A percentile compares a stretch with the other conserved stretches of the same genome.
These are phyloP conservation scores for Drosophila putrida DNA, from an alignment of 2,888 invertebrate genomes.

Conservation along the genomic window DNA sequence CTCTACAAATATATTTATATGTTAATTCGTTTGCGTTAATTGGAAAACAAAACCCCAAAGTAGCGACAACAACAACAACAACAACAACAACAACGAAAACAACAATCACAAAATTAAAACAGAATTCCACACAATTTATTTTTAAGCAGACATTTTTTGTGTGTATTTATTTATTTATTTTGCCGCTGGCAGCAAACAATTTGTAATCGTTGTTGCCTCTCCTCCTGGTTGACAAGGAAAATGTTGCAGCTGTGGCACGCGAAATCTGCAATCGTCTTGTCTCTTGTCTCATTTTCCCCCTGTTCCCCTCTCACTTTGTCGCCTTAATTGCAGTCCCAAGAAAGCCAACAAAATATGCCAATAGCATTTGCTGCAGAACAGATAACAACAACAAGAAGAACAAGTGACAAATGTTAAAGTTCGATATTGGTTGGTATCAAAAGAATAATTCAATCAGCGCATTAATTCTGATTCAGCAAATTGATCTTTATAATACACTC, in stretches of 20 bases:
- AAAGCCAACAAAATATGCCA: constrained; percentile 50
- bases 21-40: constrained; percentile 73
- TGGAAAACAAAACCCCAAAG: constrained; percentile 47
- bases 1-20: constrained; percentile 56
- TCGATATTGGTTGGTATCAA: constrained; percentile 28
- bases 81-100: neutral
- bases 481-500: neutral
- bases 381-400: neutral
- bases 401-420: constrained; percentile 47
- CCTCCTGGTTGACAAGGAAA: constrained; percentile 65
- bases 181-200: constrained; percentile 64
- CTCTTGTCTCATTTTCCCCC: neutral
- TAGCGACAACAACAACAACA: constrained; percentile 4
- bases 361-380: constrained; percentile 8
- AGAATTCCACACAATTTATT: constrained; percentile 62
- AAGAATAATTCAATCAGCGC: constrained; percentile 19
- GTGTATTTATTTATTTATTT: constrained; percentile 59
- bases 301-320: constrained; percentile 2
- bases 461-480: constrained; percentile 4
- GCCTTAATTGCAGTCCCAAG: constrained; percentile 53
- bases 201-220: constrained; percentile 67
- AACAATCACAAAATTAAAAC: constrained; percentile 17
- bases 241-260: constrained; percentile 74
- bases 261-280: constrained; percentile 43
- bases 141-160: constrained; percentile 61